phyloP scores from a whole-genome alignment of 2,797 vertebrate genomes.

The Perdix hodgsoniae region DNA sequence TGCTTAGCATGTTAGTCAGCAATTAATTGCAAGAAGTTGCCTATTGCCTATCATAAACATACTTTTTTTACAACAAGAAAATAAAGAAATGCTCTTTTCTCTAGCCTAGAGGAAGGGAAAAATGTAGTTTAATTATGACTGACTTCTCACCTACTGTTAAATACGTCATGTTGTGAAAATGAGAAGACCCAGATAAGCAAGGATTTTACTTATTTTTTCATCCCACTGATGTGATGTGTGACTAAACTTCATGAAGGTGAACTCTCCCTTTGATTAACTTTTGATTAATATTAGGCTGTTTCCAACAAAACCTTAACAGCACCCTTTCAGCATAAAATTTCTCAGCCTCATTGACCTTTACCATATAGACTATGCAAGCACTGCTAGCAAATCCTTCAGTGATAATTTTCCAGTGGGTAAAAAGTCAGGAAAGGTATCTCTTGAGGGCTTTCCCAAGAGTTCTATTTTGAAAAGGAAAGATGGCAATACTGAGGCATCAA shows the following conservation, averaged over 20 bases:
- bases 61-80: background rate
- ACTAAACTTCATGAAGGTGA: background rate
- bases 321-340: background rate
- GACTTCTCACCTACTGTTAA: background rate
- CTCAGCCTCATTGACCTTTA: background rate
- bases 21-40: background rate
- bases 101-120: background rate
- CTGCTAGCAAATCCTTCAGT: background rate
- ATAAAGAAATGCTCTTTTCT: background rate
- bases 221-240: background rate
- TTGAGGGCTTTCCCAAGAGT: background rate
- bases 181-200: background rate
- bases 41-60: background rate
- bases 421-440: background rate
- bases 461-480: background rate
- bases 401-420: background rate
- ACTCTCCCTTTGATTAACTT: background rate
- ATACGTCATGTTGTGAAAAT: background rate
- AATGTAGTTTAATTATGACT: background rate
- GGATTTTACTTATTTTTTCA: background rate
- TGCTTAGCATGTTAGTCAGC: slow-evolving; percentile 7
- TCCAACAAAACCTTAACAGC: background rate
- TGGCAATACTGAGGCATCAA: background rate
- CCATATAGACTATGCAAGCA: background rate
- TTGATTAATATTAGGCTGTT: background rate